Evolutionary conservation across 2,797 vertebrate species (phyloP).

Genomic region (Salmo trutta): DNA sequence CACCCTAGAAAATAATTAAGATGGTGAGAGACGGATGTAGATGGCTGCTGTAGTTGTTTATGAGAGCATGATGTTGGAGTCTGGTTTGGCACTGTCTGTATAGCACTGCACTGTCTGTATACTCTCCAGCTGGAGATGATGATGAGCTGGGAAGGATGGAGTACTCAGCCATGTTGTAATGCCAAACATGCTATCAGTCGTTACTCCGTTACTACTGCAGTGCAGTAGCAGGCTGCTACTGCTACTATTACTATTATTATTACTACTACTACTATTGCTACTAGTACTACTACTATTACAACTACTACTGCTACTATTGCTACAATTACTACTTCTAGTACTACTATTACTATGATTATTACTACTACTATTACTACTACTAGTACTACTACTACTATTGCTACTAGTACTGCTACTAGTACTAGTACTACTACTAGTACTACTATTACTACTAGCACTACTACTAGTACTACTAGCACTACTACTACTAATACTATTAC

Average conservation of each 20-base stretch:
- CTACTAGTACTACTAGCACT: too few relatives aligned
- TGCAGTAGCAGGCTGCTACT: neutral
- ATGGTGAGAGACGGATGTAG: neutral
- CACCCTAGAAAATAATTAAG: neutral
- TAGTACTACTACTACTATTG: neutral
- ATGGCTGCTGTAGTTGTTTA: neutral
- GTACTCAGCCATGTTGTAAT: neutral
- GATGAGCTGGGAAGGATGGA: neutral
- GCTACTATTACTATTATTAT: neutral
- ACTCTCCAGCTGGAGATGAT: neutral
- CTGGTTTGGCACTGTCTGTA: neutral
- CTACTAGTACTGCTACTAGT: too few relatives aligned
- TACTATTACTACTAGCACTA: too few relatives aligned
- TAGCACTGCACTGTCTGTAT: neutral
- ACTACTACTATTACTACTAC: too few relatives aligned
- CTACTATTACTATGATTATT: rapidly evolving
- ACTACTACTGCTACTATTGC: neutral
- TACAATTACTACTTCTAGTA: neutral
- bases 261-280: too few relatives aligned
- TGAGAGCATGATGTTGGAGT: neutral
- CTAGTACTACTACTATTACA: rapidly evolving
- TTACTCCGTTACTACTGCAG: neutral
- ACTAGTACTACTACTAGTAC: slow-evolving; percentile 17
- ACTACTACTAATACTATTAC: too few relatives aligned
- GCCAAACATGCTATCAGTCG: neutral